These are phyloP conservation scores for Lissonota sp. DNA, from an alignment of 2,888 invertebrate genomes.

Conservation along the genomic window DNA sequence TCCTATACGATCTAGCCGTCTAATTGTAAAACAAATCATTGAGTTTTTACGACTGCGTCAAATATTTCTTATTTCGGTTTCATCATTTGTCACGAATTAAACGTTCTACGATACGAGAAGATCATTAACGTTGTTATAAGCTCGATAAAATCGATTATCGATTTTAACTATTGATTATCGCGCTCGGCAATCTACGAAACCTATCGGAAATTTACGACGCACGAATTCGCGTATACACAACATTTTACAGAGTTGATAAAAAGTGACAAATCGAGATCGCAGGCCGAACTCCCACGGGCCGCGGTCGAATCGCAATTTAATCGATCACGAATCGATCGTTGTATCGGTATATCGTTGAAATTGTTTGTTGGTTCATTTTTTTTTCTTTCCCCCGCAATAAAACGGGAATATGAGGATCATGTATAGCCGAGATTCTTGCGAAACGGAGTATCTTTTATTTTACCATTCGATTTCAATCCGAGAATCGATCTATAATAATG, in stretches of 20 bases:
- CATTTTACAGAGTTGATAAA: background rate
- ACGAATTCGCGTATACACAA: slow-evolving; percentile 1
- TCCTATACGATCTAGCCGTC: too few species aligned
- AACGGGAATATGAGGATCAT: slow-evolving; percentile 20
- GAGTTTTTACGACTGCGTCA: too few species aligned
- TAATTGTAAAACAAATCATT: too few species aligned
- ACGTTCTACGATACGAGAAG: too few species aligned
- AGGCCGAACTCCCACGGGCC: slow-evolving; percentile 15
- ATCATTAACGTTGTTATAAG: too few species aligned
- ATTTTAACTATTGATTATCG: slow-evolving; percentile 35
- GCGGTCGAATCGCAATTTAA: slow-evolving; percentile 55
- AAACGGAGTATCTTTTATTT: slow-evolving; percentile 55
- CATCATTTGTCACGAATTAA: too few species aligned
- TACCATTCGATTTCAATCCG: slow-evolving; percentile 1
- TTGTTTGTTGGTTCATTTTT: too few species aligned
- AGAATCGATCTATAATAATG: slow-evolving; percentile 53
- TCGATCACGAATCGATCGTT: slow-evolving; percentile 59
- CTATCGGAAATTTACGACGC: slow-evolving; percentile 31
- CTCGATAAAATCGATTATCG: background rate
- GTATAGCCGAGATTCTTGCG: slow-evolving; percentile 38
- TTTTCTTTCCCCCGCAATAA: slow-evolving; percentile 7
- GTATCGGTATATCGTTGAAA: slow-evolving; percentile 30
- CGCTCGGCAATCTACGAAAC: slow-evolving; percentile 20
- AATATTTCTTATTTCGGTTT: too few species aligned
- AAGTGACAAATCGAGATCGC: slow-evolving; percentile 40